Conservation (phyloP, 2,113 vertebrate species). For the Notothenia coriiceps region DNA sequence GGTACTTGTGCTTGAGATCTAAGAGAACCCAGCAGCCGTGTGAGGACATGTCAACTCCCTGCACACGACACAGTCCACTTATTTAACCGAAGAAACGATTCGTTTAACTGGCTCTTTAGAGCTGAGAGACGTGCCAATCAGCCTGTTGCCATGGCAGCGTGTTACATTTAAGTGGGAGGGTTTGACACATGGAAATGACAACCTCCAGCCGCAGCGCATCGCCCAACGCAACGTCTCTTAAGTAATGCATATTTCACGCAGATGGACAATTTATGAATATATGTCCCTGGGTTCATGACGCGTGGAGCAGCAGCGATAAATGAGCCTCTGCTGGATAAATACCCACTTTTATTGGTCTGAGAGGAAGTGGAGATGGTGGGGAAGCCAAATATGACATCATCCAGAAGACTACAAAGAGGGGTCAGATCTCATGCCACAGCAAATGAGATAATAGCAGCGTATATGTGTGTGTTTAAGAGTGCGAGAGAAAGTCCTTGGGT, state of each 20-base stretch:
- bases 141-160: conserved; percentile 46
- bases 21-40: conserved; percentile 21
- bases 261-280: conserved; percentile 77
- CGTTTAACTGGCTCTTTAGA: conserved; percentile 32
- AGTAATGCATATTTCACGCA: conserved; percentile 75
- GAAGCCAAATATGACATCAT: conserved; percentile 41
- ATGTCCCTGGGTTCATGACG: conserved; percentile 67
- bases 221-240: conserved; percentile 44
- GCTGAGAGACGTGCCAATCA: conserved; percentile 52
- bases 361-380: conserved; percentile 1
- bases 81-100: conserved; percentile 35
- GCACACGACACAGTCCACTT: conserved; percentile 23
- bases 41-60: conserved; percentile 37
- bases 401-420: conserved; percentile 35
- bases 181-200: conserved; percentile 71
- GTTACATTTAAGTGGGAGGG: conserved; percentile 60
- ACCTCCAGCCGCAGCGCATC: conserved; percentile 49
- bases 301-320: conserved; percentile 51
- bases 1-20: conserved; percentile 20
- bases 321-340: conserved; percentile 60
- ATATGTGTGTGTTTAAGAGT: background rate
- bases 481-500: background rate
- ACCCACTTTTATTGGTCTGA: conserved; percentile 45
- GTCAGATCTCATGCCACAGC: conserved; percentile 35
- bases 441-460: background rate